phyloP scores from a whole-genome alignment of 2,888 invertebrate species.

The Pterostichus niger region DNA sequence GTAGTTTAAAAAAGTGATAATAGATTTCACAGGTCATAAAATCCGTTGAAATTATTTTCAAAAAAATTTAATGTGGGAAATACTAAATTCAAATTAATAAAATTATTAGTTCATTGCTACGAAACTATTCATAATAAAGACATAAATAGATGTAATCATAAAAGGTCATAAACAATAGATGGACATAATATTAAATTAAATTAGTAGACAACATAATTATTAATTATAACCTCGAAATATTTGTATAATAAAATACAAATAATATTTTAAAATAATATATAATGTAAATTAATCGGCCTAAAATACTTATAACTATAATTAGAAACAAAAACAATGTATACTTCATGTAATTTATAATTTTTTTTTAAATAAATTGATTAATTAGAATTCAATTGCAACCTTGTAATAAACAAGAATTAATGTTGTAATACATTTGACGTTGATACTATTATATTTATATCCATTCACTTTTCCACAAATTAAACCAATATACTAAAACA shows the following conservation, averaged over 20 bases:
- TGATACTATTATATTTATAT: not conserved
- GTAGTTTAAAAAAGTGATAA: too few species aligned
- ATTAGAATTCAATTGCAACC: slow-evolving; percentile 45
- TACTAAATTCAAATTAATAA: too few species aligned
- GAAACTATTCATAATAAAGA: too few species aligned
- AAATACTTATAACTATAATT: not conserved
- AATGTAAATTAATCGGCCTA: not conserved
- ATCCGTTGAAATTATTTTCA: too few species aligned
- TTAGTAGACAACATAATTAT: not conserved
- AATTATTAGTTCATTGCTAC: too few species aligned
- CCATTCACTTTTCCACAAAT: slow-evolving; percentile 8
- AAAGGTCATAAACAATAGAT: not conserved
- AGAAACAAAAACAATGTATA: slow-evolving; percentile 17
- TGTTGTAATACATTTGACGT: slow-evolving; percentile 19
- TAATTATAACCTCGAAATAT: too few species aligned
- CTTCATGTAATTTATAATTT: not conserved
- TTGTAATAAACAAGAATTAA: slow-evolving; percentile 41
- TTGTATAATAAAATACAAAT: not conserved
- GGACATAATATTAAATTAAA: not conserved
- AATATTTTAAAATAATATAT: too few species aligned
- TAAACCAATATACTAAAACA: not conserved
- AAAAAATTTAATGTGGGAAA: too few species aligned
- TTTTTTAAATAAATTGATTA: slow-evolving; percentile 30
- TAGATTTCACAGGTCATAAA: too few species aligned
- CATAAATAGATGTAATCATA: not conserved